phyloP scores from a whole-genome alignment of 2,113 vertebrate species.

The Meriones unguiculatus region DNA sequence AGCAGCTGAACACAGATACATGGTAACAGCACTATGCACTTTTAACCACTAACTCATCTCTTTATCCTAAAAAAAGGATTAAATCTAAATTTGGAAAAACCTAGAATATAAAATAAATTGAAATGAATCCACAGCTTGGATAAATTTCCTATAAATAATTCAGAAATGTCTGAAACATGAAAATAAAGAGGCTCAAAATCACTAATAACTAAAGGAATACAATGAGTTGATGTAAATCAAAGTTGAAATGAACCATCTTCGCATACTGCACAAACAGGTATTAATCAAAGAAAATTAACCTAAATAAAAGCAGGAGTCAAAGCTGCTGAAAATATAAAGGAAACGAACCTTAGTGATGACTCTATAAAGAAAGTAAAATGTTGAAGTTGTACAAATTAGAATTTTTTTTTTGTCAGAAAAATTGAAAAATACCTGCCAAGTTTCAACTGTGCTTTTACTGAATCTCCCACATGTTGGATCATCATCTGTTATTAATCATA shows the following conservation, averaged over 20 bases:
- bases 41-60: fast-evolving
- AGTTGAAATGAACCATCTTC: neutral
- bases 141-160: neutral
- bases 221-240: neutral
- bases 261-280: neutral
- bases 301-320: neutral
- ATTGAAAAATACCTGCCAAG: neutral
- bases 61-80: neutral
- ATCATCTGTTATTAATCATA: neutral
- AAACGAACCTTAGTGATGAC: neutral
- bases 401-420: neutral
- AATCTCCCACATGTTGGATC: neutral
- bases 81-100: neutral
- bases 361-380: neutral
- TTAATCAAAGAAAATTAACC: neutral
- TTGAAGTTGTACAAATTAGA: neutral
- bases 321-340: neutral
- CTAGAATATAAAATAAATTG: neutral
- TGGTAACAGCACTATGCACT: neutral
- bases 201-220: neutral
- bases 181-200: neutral
- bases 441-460: neutral
- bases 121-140: neutral
- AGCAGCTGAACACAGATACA: neutral
- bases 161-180: neutral